Evolutionary conservation across 2,797 vertebrate species (phyloP), one percentile per base, ranked within the genome.

Genomic region (Diplodus sargus): DNA sequence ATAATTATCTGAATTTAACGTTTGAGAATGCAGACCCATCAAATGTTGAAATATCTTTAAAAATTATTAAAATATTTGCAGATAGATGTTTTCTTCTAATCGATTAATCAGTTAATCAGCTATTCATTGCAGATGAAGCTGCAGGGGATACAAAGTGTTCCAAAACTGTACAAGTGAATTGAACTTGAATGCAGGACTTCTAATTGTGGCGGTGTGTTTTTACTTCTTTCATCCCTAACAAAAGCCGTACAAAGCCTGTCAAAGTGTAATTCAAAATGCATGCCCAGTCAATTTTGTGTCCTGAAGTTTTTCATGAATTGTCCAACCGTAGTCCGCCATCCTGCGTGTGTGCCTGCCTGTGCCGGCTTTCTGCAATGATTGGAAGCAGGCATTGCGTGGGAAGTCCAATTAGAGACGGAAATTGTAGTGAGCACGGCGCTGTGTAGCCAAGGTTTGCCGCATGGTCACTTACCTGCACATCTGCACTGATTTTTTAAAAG

Each of bases 351-450:
- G 82, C 79, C 53, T 83, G 76, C 65, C 72, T 83, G 53, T 1
- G 22, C 59, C 45, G 70, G 48, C 74, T 82, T 57, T 78, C 59
- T 63, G 57, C 69, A 43, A 43, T 94, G 92, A 98, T 97, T 96
- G 94, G 96, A 97, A 94, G 75, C 97, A 99, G 97, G 96, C 95
- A 95, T 96, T 85, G 93, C 92, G 89, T 94, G 96, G 96, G 97
- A 98, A 97, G 96, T 96, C 96, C 95, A 97, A 97, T 98, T 97
- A 97, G 47, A 92, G 92, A 83, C 66, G 95, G 92, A 97, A 97
- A 98, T 97, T 97, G 96, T 93, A 89, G 91, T 88, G 93, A 94
- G 95, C 94, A 93, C 20, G 48, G 67, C 89, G 87, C 95, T 86
- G 87, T 93, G 94, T 91, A 95, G 95, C 94, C 95, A 92, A 87